Evolutionary conservation across 1,140 invertebrate species (phyloP).

Genomic region (Caenorhabditis latens): DNA sequence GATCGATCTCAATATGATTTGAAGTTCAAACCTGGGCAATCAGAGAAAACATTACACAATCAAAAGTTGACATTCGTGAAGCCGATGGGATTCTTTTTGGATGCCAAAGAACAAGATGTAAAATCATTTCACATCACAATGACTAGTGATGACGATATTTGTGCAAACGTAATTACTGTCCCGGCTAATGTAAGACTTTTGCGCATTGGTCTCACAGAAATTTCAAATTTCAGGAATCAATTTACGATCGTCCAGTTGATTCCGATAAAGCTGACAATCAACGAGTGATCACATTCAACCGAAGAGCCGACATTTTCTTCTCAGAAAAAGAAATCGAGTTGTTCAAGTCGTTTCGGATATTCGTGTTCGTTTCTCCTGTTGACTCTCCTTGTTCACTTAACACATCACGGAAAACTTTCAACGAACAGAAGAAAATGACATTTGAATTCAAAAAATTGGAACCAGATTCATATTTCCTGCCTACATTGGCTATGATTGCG

Average conservation of each 20-base stretch:
- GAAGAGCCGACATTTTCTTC: constrained; percentile 30
- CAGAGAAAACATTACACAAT: not conserved
- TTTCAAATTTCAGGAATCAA: constrained; percentile 15
- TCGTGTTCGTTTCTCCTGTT: constrained; percentile 2
- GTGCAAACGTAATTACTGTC: not conserved
- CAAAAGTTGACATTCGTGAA: not conserved
- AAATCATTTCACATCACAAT: constrained; percentile 1
- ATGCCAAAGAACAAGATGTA: not conserved
- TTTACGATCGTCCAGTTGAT: not conserved
- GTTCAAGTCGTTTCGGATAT: constrained; percentile 7
- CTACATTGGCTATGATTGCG: not conserved
- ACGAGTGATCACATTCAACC: not conserved
- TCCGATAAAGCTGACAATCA: not conserved
- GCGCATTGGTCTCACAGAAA: not conserved
- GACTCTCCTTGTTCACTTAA: not conserved
- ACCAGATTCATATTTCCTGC: not conserved
- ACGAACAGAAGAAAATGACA: not conserved
- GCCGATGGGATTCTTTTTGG: constrained; percentile 12
- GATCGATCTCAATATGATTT: constrained; percentile 14
- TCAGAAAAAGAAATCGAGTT: not conserved
- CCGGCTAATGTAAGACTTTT: not conserved
- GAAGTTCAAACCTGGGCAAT: not conserved
- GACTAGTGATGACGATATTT: constrained; percentile 17
- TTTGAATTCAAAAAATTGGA: constrained; percentile 24
- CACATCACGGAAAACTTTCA: constrained; percentile 12